Percentiles rank a stretch among this genome's conserved stretches.
Evolutionary conservation across 2,888 invertebrate genomes (phyloP).

Genomic region (Neoaliturus tenellus): DNA sequence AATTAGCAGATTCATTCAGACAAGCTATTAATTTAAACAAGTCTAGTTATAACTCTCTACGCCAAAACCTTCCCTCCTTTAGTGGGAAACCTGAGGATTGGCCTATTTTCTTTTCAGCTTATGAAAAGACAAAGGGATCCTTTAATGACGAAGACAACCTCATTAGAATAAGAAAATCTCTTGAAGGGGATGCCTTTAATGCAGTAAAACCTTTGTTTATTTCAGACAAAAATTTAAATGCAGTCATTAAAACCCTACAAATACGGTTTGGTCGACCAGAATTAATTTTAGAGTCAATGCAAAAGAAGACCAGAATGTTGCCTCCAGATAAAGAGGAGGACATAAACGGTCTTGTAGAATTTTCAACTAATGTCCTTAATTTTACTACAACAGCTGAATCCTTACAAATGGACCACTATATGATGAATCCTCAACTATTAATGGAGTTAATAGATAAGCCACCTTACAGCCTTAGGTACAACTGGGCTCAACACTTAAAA

Average conservation of each 20-base stretch:
- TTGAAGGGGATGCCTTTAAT: too few species aligned
- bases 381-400: slow-evolving; percentile 23
- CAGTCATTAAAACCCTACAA: background rate
- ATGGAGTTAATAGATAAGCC: background rate
- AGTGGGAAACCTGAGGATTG: too few species aligned
- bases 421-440: slow-evolving; percentile 8
- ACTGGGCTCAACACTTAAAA: background rate
- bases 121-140: too few species aligned
- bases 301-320: background rate
- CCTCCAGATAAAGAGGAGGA: background rate
- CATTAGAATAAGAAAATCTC: too few species aligned
- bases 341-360: slow-evolving; percentile 25
- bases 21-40: too few species aligned
- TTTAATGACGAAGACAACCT: too few species aligned
- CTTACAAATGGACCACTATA: background rate
- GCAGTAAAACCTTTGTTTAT: too few species aligned
- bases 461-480: slow-evolving; percentile 21
- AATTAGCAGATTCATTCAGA: too few species aligned
- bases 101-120: too few species aligned
- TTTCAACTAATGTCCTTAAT: slow-evolving; percentile 10
- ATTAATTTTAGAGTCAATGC: background rate
- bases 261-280: background rate
- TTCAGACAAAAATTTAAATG: too few species aligned
- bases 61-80: too few species aligned
- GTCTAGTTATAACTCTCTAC: too few species aligned